phyloP scores from a whole-genome alignment of 1,140 invertebrate genomes.

The Argopecten irradians region DNA sequence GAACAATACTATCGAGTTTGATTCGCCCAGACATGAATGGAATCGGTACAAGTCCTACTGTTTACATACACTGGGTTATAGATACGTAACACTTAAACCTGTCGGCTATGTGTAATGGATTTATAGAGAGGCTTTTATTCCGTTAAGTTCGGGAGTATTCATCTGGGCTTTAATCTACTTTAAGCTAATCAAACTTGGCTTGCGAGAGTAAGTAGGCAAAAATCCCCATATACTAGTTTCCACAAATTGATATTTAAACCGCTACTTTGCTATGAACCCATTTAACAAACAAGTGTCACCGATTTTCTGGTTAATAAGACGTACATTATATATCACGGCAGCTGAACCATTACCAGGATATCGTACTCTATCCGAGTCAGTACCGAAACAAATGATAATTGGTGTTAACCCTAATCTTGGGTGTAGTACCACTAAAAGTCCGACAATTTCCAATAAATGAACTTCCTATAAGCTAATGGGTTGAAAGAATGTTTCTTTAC shows the following conservation, averaged over 20 bases:
- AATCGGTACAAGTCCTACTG: not conserved
- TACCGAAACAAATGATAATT: no score
- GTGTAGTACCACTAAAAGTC: no score
- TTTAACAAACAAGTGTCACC: not conserved
- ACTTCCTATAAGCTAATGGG: no score
- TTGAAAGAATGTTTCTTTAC: no score
- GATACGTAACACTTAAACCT: conserved; percentile 5
- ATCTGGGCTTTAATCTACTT: not conserved
- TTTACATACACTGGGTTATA: not conserved
- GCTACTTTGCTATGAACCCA: not conserved
- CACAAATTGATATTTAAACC: not conserved
- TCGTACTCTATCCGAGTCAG: no score
- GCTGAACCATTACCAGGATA: no score
- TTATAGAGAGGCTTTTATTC: not conserved
- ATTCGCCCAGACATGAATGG: not conserved
- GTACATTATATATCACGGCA: no score
- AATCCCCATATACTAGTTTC: not conserved
- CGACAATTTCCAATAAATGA: no score
- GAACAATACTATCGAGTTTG: not conserved
- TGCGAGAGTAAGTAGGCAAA: not conserved
- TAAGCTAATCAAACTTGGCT: not conserved
- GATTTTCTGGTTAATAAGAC: not conserved
- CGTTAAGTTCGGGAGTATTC: not conserved
- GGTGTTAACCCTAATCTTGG: no score
- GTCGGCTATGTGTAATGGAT: not conserved